Base-by-base conservation (phyloP, 2,888 invertebrate genomes). In the Drosophila parthenogenetica region DNA sequence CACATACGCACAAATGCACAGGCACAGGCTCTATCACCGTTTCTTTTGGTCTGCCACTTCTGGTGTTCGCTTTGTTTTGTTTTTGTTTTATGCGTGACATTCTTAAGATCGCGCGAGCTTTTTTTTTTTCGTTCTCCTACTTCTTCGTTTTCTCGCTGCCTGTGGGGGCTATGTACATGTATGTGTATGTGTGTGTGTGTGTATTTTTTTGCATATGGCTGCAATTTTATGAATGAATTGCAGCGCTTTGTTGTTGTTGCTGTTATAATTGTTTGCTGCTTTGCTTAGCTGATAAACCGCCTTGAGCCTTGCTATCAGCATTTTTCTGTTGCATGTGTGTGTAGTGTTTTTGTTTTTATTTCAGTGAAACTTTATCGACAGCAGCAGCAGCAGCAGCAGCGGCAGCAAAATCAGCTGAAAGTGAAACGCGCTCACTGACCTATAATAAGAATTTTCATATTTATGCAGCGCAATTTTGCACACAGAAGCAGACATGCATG, bases 341-440 rank as follows among this genome's bases (percentile, higher is more conserved):
- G 29, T 32, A n/a, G 37, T 46, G 57, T 55, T 61, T 35, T 70
- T 73, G 61, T 67, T 77, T 73, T 46, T 58, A 55, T 65, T 73
- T 46, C 61, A 29, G 35, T 29, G 58, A 17, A 13, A 16, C 59
- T 67, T 64, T 71, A 77, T 79, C 79, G 60, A 29, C 35, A 13
- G 35, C 35, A 46, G 17, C 43, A 51, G 13, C n/a, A n/a, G n/a
- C 43, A 42, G 32, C 43, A 51, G 13, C 35, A 35, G 13, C 3
- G 13, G 35, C 25, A 60, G 25, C 62, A 40, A n/a, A 64, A 58
- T 48, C 63, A 66, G 69, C 71, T 85, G 73, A 85, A 84, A 85
- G 86, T 83, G 74, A 84, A 85, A 73, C 77, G 79, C 84, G 81
- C 85, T 75, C 79, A 83, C 86, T 84, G 84, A 84, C 84, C 84